Evolutionary conservation across 2,888 invertebrate species (phyloP).

Genomic region (Melieria picta): DNA sequence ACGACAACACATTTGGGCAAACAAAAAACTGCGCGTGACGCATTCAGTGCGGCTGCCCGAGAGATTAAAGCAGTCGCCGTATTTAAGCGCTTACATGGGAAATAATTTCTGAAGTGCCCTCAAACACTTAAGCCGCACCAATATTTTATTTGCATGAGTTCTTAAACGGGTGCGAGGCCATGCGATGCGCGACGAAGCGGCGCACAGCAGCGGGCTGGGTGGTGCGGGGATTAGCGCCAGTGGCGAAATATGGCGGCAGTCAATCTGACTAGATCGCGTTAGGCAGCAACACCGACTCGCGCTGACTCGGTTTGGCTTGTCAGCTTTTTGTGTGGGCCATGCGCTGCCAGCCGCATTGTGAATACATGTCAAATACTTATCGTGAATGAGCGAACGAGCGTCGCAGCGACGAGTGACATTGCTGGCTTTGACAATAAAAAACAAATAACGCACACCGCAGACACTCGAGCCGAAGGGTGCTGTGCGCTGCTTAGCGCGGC

Average conservation of each 20-base stretch:
- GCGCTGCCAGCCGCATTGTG: too few relatives aligned
- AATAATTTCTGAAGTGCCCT: slow-evolving; percentile 63
- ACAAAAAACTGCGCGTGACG: too few relatives aligned
- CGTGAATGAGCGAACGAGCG: slow-evolving; percentile 1
- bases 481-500: too few relatives aligned
- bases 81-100: slow-evolving; percentile 52
- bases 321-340: slow-evolving; percentile 56
- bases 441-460: slow-evolving; percentile 39
- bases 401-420: slow-evolving; percentile 20
- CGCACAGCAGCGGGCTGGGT: background rate
- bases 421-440: slow-evolving; percentile 41
- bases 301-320: slow-evolving; percentile 60
- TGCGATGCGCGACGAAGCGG: too few relatives aligned
- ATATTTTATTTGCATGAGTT: slow-evolving; percentile 55
- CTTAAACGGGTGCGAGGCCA: slow-evolving; percentile 39
- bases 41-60: too few relatives aligned
- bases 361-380: too few relatives aligned
- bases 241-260: slow-evolving; percentile 59
- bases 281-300: slow-evolving; percentile 47
- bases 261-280: slow-evolving; percentile 56
- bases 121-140: slow-evolving; percentile 53
- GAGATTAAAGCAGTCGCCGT: too few relatives aligned
- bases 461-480: slow-evolving; percentile 10
- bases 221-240: slow-evolving; percentile 31
- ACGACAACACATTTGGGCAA: too few relatives aligned